phyloP scores from a whole-genome alignment of 2,888 invertebrate genomes.

The Pseudococcus jackbeardsleyi region DNA sequence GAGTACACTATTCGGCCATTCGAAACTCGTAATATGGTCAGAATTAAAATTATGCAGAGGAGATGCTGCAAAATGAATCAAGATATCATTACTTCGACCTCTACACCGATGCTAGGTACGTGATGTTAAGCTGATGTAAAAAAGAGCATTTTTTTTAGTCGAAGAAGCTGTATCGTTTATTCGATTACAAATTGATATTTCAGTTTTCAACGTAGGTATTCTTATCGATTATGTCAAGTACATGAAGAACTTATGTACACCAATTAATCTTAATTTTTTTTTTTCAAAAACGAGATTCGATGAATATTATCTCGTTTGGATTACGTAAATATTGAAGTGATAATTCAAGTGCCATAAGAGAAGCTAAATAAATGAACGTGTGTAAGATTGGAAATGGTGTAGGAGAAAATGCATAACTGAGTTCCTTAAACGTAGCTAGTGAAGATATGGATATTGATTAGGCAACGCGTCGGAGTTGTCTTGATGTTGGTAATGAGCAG shows the following conservation, averaged over 20 bases:
- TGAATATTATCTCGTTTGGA: neutral
- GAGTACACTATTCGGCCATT: slow-evolving; percentile 44
- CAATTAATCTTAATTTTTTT: slow-evolving; percentile 1
- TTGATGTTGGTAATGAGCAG: neutral
- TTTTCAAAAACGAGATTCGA: neutral
- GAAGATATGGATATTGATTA: neutral
- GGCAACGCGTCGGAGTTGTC: neutral
- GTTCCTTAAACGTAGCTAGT: neutral
- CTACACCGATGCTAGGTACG: neutral
- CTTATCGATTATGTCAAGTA: slow-evolving; percentile 22
- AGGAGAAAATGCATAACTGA: neutral
- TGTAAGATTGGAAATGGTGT: neutral
- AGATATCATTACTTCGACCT: neutral
- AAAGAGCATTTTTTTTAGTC: neutral
- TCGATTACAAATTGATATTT: slow-evolving; percentile 4
- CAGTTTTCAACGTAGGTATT: neutral
- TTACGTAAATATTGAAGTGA: neutral
- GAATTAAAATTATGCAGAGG: neutral
- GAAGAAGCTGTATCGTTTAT: neutral
- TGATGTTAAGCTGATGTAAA: neutral
- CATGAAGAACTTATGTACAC: neutral
- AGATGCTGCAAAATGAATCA: neutral
- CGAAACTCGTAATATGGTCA: neutral
- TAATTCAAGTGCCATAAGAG: neutral
- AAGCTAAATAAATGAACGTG: neutral